Base-by-base conservation (phyloP, 2,888 invertebrate genomes). In the Diarsia dahlii region DNA sequence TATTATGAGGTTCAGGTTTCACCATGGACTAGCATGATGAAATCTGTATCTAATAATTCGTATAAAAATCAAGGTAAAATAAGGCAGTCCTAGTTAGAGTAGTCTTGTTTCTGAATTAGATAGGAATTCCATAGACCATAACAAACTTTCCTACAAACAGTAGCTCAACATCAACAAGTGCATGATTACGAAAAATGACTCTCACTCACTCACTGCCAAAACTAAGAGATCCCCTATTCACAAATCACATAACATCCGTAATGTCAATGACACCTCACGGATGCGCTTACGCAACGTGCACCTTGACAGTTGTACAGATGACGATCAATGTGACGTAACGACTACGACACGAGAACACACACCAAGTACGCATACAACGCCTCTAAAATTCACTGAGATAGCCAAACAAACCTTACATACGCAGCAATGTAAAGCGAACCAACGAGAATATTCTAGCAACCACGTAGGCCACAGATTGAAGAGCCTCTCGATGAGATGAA, bases 251-350 rank as follows among this genome's bases (percentile, higher is more conserved):
- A 90, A 94, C 90, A 94, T 93, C 93, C 93, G 93, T 94, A 91
- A 95, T 92, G 95, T 96, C 96, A 96, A 94, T 95, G 95, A 96
- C 96, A 94, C 94, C 92, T 90, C 90, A 91, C 94, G 93, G 93
- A 94, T 95, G 93, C 92, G 87, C 91, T 95, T 95, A 92, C 94
- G 93, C 92, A 96, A 96, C 88, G 70, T 89, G 91, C 95, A 96
- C 95, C 95, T 96, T 95, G 95, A 95, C 95, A 94, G 93, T 93
- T 89, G 87, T 81, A 92, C 91, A 88, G 93, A 94, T 93, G 93
- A 92, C 90, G 90, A 92, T 88, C 82, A 71, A 68, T 60, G 82
- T 93, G 93, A 94, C 92, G 93, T 93, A 94, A 94, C 88, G 69
- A 76, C 80, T 78, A 82, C 73, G 70, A 81, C 72, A 81, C 88